Conservation (phyloP, 2,888 invertebrate genomes). For the Syrista parreyssii region DNA sequence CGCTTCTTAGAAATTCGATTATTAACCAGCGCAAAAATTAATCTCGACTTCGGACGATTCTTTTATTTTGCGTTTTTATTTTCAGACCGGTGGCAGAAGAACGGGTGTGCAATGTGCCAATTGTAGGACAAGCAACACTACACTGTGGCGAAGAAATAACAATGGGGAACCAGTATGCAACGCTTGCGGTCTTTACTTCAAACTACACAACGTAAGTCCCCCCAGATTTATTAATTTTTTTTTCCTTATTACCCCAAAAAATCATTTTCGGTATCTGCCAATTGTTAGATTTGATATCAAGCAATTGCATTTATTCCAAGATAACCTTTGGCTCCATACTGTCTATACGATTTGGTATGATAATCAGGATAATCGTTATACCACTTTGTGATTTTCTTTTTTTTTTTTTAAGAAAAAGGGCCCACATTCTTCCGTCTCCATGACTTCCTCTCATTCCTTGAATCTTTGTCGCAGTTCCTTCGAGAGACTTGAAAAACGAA, state of each 20-base stretch:
- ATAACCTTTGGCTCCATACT: constrained; percentile 24
- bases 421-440: neutral
- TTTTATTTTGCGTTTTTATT: constrained; percentile 16
- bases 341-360: constrained; percentile 16
- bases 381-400: neutral
- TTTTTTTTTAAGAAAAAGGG: neutral
- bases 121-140: constrained; percentile 83
- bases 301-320: constrained; percentile 17
- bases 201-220: constrained; percentile 71
- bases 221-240: neutral
- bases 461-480: neutral
- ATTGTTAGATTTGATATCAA: neutral
- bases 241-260: neutral
- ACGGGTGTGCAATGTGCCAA: constrained; percentile 80
- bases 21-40: neutral
- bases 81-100: constrained; percentile 56
- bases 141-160: constrained; percentile 98
- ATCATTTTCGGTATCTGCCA: neutral
- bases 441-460: neutral
- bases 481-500: neutral
- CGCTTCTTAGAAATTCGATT: neutral
- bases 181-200: constrained; percentile 98
- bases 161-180: constrained; percentile 99
- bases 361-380: constrained; percentile 4
- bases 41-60: neutral